phyloP scores from a whole-genome alignment of 2,797 vertebrate species.

The Clarias platycephalus region DNA sequence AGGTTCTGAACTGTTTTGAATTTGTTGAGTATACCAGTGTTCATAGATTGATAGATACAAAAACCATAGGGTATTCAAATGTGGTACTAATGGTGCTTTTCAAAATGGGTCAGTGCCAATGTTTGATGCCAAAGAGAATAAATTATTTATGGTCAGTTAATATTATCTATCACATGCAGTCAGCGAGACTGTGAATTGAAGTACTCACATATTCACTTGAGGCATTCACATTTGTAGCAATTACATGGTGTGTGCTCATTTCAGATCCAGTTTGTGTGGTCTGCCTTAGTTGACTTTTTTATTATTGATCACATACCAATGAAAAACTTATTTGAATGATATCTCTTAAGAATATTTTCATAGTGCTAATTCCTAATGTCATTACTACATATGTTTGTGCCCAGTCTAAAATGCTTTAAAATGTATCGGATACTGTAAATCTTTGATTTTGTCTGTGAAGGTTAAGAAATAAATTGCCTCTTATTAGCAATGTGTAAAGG shows the following conservation, averaged over 20 bases:
- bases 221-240: background rate
- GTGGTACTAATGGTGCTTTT: background rate
- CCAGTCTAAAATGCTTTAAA: slow-evolving; percentile 12
- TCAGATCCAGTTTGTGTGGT: background rate
- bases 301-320: slow-evolving; percentile 1
- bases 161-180: background rate
- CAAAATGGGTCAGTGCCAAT: background rate
- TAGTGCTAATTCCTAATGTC: background rate
- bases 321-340: background rate
- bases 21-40: too few relatives aligned
- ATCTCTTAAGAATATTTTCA: background rate
- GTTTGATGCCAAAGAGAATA: background rate
- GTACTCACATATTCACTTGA: background rate
- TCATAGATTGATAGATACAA: background rate
- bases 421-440: background rate
- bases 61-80: background rate
- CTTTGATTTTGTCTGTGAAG: slow-evolving; percentile 10
- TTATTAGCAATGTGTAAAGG: slow-evolving; percentile 23
- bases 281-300: background rate
- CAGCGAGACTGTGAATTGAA: background rate
- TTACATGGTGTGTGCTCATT: background rate
- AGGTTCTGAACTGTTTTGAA: background rate
- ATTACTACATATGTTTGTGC: background rate
- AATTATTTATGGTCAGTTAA: background rate
- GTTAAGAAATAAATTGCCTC: slow-evolving; percentile 32